Percentiles rank a stretch among this genome's conserved stretches.
Conservation (phyloP, 1,140 invertebrate species). For the Trinorchestia longiramus region DNA sequence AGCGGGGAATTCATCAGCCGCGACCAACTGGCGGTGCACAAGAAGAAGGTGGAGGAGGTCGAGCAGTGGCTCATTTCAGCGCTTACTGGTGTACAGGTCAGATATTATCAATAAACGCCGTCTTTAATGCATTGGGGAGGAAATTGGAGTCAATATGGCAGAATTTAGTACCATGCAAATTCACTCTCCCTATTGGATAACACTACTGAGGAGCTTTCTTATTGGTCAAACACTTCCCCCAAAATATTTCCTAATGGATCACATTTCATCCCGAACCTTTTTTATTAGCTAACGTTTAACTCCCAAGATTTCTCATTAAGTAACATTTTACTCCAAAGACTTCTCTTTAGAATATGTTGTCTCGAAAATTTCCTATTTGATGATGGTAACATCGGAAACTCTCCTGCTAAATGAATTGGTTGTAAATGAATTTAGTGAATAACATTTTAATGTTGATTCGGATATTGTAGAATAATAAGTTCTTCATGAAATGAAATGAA, state of each 20-base stretch:
- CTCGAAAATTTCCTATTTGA: no score
- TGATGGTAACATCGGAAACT: no score
- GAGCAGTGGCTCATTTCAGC: conserved; percentile 63
- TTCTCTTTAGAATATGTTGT: background rate
- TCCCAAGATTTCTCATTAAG: background rate
- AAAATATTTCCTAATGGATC: background rate
- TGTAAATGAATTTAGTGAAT: no score
- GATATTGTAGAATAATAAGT: no score
- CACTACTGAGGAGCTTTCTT: background rate
- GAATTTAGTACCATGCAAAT: background rate
- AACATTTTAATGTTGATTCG: no score
- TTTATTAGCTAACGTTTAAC: background rate
- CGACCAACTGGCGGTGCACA: conserved; percentile 63
- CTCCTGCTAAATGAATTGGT: no score
- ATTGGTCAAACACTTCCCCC: background rate
- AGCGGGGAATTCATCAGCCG: background rate
- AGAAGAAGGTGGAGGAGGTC: conserved; percentile 63
- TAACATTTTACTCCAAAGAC: background rate
- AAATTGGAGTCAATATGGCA: background rate
- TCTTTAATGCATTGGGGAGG: background rate
- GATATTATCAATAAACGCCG: background rate
- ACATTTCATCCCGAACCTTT: background rate
- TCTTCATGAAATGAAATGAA: no score
- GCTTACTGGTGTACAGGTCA: conserved; percentile 60
- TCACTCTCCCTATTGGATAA: background rate